A percentile compares a stretch with the other conserved stretches of the same genome.
Conservation (phyloP, 1,140 invertebrate species). For the Archivesica marissinica region DNA sequence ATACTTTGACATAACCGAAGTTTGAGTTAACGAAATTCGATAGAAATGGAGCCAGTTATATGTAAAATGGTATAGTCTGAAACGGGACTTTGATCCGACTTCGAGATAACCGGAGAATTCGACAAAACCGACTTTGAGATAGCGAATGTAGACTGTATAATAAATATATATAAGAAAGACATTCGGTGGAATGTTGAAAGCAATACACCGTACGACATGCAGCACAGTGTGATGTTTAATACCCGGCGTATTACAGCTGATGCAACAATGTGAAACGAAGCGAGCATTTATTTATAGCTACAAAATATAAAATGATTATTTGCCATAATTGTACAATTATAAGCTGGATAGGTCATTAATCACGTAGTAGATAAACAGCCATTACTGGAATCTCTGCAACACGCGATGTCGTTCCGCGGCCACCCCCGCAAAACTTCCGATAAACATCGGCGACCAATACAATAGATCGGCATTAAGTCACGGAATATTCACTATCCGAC, state of each 20-base stretch:
- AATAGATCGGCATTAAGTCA: background rate
- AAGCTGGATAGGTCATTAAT: background rate
- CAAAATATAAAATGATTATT: constrained; percentile 13
- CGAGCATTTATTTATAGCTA: background rate
- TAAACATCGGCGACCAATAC: constrained; percentile 11
- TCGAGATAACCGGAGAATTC: too few relatives aligned
- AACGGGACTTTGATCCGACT: too few relatives aligned
- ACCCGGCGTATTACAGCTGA: background rate
- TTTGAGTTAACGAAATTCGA: too few relatives aligned
- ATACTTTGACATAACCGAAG: too few relatives aligned
- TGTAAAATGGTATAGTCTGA: too few relatives aligned
- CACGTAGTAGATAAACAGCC: background rate
- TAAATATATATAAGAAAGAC: too few relatives aligned
- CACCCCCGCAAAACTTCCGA: constrained; percentile 12
- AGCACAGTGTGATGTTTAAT: too few relatives aligned
- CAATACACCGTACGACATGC: too few relatives aligned
- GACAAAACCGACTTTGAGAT: too few relatives aligned
- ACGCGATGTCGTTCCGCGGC: constrained; percentile 6
- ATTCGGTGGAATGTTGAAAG: too few relatives aligned
- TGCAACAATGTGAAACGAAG: background rate
- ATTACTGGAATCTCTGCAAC: constrained; percentile 5
- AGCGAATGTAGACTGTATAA: too few relatives aligned
- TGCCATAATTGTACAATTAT: constrained; percentile 21
- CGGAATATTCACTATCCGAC: background rate
- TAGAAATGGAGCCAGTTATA: too few relatives aligned